Evolutionary conservation across 2,113 vertebrate genomes (phyloP), one percentile per base, ranked within the genome.

Genomic region (Megalops atlanticus): DNA sequence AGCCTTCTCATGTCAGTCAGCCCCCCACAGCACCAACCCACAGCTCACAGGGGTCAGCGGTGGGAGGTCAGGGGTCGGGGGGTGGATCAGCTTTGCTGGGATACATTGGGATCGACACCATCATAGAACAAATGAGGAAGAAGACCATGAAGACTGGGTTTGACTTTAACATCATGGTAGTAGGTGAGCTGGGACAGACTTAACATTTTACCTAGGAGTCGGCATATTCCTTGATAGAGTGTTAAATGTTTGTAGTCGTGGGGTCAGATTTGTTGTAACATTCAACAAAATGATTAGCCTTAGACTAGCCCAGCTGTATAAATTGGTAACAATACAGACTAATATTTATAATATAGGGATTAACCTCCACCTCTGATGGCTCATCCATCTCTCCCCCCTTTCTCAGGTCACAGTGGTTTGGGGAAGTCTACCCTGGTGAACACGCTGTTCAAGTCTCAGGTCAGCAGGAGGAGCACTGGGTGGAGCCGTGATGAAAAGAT

Each of bases 61-160:
- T 83, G 0, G 92, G 87, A 39, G 80, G 84, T 74, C 92, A 89
- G 0, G 83, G 84, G 33, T 88, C 86, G 0, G 36, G 84, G 15
- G 85, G 74, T 6, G 92, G 94, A 78, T 95, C 94, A 31, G 85
- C 92, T 36, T 87, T 99, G 85, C 91, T 99, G 88, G 97, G 97
- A 40, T 99, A 99, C 89, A 96, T 99, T 0, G 97, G 97, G 11
- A 98, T 99, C 0, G 97, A 99, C 91, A 97, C 97, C 85, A 98
- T 99, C 88, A 98, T 99, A 0, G 97, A 99, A 87, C 97, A 99
- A 90, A 99, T 99, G 97, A 95, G 97, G 77, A 98, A 95, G 95
- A 99, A 99, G 89, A 98, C 97, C 45, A 98, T 99, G 97, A 99
- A 99, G 94, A 96, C 97, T 0, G 97, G 97, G n/a, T 99, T 99